Conservation (phyloP, 2,113 vertebrate genomes). For the Sinocyclocheilus anophthalmus region DNA sequence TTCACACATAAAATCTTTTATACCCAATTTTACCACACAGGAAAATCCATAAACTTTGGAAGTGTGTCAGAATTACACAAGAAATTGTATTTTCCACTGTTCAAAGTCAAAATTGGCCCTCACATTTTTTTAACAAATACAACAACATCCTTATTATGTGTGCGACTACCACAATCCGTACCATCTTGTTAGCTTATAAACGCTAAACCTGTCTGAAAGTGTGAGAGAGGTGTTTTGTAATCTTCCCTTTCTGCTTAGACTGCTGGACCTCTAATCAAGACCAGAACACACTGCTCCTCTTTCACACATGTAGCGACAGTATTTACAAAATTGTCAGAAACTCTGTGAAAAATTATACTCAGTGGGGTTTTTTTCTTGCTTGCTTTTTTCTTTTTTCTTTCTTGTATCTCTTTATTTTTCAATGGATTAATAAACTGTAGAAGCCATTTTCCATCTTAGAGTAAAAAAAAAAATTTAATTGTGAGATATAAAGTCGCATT, state of each 20-base stretch:
- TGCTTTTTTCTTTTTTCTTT: constrained; percentile 1
- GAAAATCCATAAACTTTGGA: constrained; percentile 80
- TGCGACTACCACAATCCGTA: constrained; percentile 72
- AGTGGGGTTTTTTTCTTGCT: neutral
- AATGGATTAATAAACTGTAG: neutral
- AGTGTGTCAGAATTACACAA: constrained; percentile 80
- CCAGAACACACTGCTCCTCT: constrained; percentile 7
- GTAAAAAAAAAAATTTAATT: neutral
- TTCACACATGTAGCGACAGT: neutral
- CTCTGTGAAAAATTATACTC: constrained; percentile 1
- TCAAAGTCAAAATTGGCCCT: constrained; percentile 73
- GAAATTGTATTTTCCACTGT: constrained; percentile 78
- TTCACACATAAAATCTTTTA: constrained; percentile 71
- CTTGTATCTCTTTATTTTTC: neutral
- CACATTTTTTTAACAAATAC: constrained; percentile 77
- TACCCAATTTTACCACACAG: constrained; percentile 72
- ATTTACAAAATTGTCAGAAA: constrained; percentile 23
- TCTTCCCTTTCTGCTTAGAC: constrained; percentile 67
- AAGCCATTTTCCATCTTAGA: neutral
- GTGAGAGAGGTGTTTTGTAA: constrained; percentile 72
- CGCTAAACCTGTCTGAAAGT: constrained; percentile 70
- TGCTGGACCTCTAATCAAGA: constrained; percentile 51
- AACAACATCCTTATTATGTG: constrained; percentile 79
- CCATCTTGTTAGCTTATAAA: constrained; percentile 74
- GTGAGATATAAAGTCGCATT: neutral